A percentile compares a stretch with the other conserved stretches of the same genome.
phyloP scores from a whole-genome alignment of 2,888 invertebrate genomes.

The Drosophila longiperda region DNA sequence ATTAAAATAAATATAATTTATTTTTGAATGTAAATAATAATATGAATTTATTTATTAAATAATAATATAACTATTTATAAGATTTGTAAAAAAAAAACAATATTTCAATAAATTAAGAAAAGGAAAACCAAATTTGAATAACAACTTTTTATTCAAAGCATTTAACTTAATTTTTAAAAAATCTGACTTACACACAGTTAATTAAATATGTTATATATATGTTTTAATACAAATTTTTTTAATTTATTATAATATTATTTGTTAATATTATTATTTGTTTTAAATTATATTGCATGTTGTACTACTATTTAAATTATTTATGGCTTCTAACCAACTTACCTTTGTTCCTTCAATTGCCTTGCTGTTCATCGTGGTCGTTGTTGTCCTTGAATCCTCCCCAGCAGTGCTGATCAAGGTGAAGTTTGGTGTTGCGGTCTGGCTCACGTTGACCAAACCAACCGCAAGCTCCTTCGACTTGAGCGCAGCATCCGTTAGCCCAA shows the following conservation, averaged over 20 bases:
- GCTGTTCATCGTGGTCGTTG: neutral
- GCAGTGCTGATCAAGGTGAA: conserved; percentile 26
- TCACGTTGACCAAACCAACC: conserved; percentile 4
- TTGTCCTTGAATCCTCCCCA: conserved; percentile 29
- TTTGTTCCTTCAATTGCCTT: conserved; percentile 12
- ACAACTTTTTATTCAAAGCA: neutral
- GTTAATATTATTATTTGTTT: neutral
- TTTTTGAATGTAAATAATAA: neutral
- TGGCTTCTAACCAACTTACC: neutral
- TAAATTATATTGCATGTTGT: neutral
- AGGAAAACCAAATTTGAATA: neutral
- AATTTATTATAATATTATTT: neutral
- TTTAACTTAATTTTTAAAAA: neutral
- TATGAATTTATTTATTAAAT: neutral
- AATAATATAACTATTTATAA: neutral
- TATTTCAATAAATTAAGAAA: neutral
- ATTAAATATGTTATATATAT: neutral
- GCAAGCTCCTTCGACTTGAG: conserved; percentile 47
- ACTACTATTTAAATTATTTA: neutral
- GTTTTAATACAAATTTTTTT: neutral
- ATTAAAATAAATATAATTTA: neutral
- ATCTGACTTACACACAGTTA: no score
- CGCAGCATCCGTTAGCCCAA: conserved; percentile 45
- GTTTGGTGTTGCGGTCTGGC: conserved; percentile 41
- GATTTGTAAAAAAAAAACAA: neutral